These are phyloP conservation scores for Amphimallon solstitiale DNA, from an alignment of 2,888 invertebrate genomes.

Conservation along the genomic window DNA sequence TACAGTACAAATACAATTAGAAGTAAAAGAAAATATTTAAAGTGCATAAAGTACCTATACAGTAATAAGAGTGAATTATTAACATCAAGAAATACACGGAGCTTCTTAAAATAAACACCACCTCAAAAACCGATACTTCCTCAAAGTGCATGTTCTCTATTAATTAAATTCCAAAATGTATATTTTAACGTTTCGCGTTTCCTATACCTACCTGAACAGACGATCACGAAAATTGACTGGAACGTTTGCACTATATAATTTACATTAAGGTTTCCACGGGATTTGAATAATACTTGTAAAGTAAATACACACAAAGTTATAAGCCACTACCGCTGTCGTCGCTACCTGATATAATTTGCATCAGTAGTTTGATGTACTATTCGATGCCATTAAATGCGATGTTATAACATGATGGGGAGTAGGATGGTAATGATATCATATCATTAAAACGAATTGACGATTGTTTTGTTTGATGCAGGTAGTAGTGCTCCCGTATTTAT, in stretches of 20 bases:
- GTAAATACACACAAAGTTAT: slow-evolving; percentile 26
- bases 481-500: not conserved
- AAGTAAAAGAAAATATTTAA: too few species aligned
- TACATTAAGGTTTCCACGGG: slow-evolving; percentile 26
- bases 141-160: not conserved
- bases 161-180: slow-evolving; percentile 28
- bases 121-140: too few species aligned
- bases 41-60: too few species aligned
- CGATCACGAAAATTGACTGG: slow-evolving; percentile 18
- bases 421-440: not conserved
- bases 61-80: too few species aligned
- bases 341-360: slow-evolving; percentile 18
- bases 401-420: not conserved
- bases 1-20: too few species aligned
- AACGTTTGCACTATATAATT: not conserved
- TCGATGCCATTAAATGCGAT: slow-evolving; percentile 9
- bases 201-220: not conserved
- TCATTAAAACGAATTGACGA: not conserved
- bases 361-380: not conserved
- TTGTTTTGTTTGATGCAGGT: not conserved
- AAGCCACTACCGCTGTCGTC: not conserved
- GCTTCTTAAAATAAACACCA: too few species aligned
- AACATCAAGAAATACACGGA: too few species aligned
- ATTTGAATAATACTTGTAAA: slow-evolving; percentile 15
- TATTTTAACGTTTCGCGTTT: not conserved